These are phyloP conservation scores for Pteruthius melanotis DNA, from an alignment of 2,113 vertebrate species.

Conservation along the genomic window DNA sequence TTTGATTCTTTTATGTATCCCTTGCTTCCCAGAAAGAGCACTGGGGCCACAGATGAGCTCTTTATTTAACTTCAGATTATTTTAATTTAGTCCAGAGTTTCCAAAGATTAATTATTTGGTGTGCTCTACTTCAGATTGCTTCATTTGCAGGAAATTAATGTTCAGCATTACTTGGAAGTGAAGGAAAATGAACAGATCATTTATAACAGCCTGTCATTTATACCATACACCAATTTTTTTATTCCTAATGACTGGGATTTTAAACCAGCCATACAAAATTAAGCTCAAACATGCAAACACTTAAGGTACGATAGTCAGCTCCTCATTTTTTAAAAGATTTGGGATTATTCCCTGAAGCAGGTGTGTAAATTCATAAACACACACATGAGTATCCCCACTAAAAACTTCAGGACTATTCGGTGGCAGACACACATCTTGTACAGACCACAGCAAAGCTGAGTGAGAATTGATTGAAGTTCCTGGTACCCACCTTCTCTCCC, in stretches of 20 bases:
- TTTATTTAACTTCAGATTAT: constrained; percentile 44
- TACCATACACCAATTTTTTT: neutral
- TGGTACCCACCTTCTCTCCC: neutral
- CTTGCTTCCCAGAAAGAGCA: constrained; percentile 7
- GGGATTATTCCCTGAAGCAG: neutral
- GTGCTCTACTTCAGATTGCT: neutral
- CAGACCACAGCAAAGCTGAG: neutral
- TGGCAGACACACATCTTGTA: neutral
- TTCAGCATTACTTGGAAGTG: constrained; percentile 28
- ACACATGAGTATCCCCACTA: neutral
- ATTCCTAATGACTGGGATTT: neutral
- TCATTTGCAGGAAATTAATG: constrained; percentile 35
- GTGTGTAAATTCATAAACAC: neutral
- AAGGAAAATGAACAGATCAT: neutral
- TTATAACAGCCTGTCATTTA: neutral
- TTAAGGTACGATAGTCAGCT: neutral
- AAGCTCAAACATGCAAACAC: neutral
- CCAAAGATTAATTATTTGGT: constrained; percentile 42
- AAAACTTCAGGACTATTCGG: neutral
- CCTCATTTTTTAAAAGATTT: neutral
- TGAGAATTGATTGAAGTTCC: neutral
- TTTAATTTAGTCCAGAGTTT: constrained; percentile 44
- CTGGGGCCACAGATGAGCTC: neutral
- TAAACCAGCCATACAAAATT: neutral
- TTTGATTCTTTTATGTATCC: neutral